phyloP scores from a whole-genome alignment of 1,140 invertebrate species.

The Apis cerana region DNA sequence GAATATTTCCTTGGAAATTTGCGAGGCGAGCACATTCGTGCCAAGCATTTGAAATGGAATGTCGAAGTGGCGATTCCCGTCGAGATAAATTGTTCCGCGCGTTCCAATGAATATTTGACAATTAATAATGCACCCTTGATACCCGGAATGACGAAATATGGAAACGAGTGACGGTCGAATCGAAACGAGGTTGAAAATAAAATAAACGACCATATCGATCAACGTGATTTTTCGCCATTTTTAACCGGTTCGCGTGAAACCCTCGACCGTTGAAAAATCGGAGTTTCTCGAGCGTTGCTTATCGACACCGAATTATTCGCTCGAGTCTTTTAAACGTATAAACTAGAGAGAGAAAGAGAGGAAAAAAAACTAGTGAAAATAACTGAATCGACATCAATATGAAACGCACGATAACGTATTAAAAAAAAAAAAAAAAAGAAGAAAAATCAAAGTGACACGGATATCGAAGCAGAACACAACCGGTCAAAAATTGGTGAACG shows the following conservation, averaged over 20 bases:
- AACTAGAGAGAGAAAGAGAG: background rate
- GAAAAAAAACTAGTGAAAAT: background rate
- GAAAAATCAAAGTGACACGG: background rate
- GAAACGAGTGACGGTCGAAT: constrained; percentile 8
- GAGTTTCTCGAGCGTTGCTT: background rate
- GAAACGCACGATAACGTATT: too few species aligned
- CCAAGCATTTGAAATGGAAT: background rate
- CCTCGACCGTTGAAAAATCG: too few species aligned
- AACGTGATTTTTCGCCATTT: background rate
- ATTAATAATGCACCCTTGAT: constrained; percentile 29
- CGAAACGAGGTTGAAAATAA: background rate
- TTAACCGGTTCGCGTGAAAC: background rate
- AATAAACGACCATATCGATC: constrained; percentile 8
- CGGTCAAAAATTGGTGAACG: constrained; percentile 5
- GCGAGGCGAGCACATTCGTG: constrained; percentile 28
- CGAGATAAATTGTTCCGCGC: constrained; percentile 19
- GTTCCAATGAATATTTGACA: constrained; percentile 51
- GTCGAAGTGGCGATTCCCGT: constrained; percentile 17
- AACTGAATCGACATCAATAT: too few species aligned
- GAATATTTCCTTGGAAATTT: constrained; percentile 26
- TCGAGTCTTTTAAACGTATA: background rate
- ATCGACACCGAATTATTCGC: background rate
- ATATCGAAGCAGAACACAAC: background rate
- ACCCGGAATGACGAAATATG: background rate
- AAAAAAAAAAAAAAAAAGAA: too few species aligned